Evolutionary conservation across 2,113 vertebrate genomes (phyloP).

Genomic region (Thymallus thymallus): DNA sequence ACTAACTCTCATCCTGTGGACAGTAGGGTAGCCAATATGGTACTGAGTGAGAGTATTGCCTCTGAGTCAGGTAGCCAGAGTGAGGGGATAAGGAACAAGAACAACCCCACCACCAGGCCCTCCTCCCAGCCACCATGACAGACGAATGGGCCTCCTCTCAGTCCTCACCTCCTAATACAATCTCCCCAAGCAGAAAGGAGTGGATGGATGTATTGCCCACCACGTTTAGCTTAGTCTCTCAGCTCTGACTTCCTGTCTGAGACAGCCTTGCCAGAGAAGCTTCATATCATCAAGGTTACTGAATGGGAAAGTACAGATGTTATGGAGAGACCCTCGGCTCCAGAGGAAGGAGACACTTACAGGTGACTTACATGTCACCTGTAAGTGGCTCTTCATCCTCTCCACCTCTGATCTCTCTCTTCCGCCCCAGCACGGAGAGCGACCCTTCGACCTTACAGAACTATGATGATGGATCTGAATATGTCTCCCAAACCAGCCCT

Average conservation of each 20-base stretch:
- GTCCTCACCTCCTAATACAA: constrained; percentile 26
- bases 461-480: no score
- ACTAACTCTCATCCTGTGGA: no score
- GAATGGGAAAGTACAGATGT: neutral
- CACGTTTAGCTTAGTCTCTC: neutral
- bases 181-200: constrained; percentile 22
- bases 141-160: constrained; percentile 6
- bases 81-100: neutral
- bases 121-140: constrained; percentile 3
- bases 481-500: neutral
- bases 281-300: neutral
- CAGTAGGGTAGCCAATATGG: no score
- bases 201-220: neutral
- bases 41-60: no score
- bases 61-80: neutral
- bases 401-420: neutral
- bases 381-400: neutral
- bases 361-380: no score
- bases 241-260: constrained; percentile 8
- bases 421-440: constrained; percentile 5
- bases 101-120: neutral
- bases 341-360: no score
- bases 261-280: neutral
- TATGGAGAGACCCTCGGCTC: neutral
- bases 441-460: neutral